Percentiles rank a stretch among this genome's conserved stretches.
Conservation (phyloP, 2,797 vertebrate genomes). For the Anolis apletophallus region DNA sequence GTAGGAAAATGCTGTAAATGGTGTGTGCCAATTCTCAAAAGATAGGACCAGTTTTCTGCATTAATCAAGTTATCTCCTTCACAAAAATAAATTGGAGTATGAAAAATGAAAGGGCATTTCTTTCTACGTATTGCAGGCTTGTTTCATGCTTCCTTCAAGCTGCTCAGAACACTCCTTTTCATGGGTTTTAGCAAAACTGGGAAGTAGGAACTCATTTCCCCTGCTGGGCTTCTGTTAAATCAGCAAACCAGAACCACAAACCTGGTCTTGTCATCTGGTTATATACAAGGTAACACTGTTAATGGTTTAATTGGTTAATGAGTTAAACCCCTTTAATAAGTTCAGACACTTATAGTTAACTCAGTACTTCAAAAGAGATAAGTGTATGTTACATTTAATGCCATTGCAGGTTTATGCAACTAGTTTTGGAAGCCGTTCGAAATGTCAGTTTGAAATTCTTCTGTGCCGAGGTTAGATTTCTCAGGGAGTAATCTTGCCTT, state of each 20-base stretch:
- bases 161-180: background rate
- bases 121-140: background rate
- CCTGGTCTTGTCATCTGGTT: background rate
- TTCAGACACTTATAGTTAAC: background rate
- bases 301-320: background rate
- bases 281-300: background rate
- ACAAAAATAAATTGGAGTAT: background rate
- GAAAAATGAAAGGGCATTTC: background rate
- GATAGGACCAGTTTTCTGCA: background rate
- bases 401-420: background rate
- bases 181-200: background rate
- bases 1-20: too few species aligned
- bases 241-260: background rate
- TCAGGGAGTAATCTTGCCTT: background rate
- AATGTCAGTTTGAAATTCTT: background rate
- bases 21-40: conserved; percentile 4
- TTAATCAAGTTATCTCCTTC: conserved; percentile 29
- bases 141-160: background rate
- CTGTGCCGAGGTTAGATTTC: background rate
- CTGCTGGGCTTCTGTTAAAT: too few species aligned
- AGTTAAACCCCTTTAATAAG: background rate
- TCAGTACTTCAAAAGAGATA: background rate
- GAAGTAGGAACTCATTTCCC: too few species aligned
- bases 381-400: background rate
- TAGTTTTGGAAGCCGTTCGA: background rate